phyloP scores from a whole-genome alignment of 2,888 invertebrate species.

The Chironomus riparius region DNA sequence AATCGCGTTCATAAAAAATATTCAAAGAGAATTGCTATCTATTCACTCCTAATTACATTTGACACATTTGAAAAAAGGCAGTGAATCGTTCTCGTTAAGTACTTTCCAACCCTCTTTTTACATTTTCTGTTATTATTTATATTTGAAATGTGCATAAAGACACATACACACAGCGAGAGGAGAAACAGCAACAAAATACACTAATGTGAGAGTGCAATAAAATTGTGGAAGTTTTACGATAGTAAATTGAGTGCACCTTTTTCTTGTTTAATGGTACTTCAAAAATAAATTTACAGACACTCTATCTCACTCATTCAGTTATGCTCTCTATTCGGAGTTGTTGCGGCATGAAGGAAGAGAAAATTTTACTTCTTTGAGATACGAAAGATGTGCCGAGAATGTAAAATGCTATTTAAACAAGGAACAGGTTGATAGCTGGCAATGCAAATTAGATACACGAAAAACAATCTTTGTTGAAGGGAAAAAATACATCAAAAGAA shows the following conservation, averaged over 20 bases:
- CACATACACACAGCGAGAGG: too few species aligned
- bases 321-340: background rate
- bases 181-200: too few species aligned
- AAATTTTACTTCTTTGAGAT: background rate
- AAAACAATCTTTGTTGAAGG: constrained; percentile 16
- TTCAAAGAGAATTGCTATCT: background rate
- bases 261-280: background rate
- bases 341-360: background rate
- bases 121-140: background rate
- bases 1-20: background rate
- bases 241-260: background rate
- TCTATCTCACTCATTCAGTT: background rate
- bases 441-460: constrained; percentile 25
- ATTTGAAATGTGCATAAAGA: background rate
- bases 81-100: background rate
- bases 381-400: constrained; percentile 21
- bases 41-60: constrained; percentile 15
- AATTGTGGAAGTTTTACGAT: background rate
- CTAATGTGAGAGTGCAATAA: background rate
- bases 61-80: constrained; percentile 3
- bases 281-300: background rate
- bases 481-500: background rate
- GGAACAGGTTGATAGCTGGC: constrained; percentile 25
- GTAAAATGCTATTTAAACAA: constrained; percentile 25
- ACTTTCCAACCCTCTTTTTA: constrained; percentile 1